Percentiles rank a stretch among this genome's conserved stretches.
Evolutionary conservation across 2,797 vertebrate species (phyloP).

Genomic region (Nyctalus aviator): DNA sequence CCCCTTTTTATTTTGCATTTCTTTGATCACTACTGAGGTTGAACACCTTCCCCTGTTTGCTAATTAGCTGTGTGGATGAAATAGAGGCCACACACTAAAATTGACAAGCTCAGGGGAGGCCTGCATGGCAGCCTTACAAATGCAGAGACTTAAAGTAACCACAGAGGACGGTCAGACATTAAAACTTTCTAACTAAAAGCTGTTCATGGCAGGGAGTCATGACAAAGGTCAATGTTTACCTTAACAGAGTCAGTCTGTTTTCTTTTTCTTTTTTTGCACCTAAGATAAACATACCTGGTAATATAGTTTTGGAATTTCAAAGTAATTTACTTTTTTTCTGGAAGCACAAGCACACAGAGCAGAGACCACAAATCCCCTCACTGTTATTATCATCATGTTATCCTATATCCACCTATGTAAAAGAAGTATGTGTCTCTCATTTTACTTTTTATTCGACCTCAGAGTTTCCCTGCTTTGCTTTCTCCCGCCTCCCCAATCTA

Average conservation of each 20-base stretch:
- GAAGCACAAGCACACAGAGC: not conserved
- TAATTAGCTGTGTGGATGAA: not conserved
- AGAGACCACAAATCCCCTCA: not conserved
- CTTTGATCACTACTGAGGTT: not conserved
- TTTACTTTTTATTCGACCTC: not conserved
- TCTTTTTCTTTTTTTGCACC: not conserved
- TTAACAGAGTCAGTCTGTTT: not conserved
- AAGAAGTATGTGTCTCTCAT: not conserved
- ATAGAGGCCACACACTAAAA: not conserved
- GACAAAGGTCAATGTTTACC: not conserved
- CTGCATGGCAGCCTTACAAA: not conserved
- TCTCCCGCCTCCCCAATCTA: not conserved
- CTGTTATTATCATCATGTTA: not conserved
- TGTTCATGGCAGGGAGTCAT: not conserved
- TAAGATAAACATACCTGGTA: not conserved
- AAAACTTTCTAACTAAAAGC: not conserved
- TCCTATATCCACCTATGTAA: not conserved
- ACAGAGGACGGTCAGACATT: not conserved
- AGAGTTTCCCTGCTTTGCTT: not conserved
- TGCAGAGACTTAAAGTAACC: not conserved
- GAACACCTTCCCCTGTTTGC: not conserved
- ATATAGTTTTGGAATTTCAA: not conserved
- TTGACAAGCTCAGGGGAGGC: not conserved
- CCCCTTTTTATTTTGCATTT: constrained; percentile 13
- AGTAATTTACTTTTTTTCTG: not conserved